Percentiles rank a stretch among this genome's conserved stretches.
Conservation (phyloP, 2,888 invertebrate genomes). For the Escarpia spicata region DNA sequence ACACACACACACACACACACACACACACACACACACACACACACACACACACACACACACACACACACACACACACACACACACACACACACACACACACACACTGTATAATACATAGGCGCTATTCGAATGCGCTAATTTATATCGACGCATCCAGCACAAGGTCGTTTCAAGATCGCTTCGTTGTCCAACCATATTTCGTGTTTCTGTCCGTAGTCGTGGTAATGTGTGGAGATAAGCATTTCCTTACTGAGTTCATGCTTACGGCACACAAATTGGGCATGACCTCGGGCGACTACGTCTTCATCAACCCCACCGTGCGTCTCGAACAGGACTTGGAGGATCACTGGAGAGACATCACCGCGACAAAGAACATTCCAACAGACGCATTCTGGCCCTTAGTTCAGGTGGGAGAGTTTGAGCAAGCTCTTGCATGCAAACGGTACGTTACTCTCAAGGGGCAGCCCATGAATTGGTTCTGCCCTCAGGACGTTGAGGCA, state of each 20-base stretch:
- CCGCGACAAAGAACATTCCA: not conserved
- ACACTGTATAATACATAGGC: too few relatives aligned
- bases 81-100: too few relatives aligned
- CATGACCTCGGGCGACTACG: conserved; percentile 40
- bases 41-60: too few relatives aligned
- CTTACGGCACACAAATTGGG: conserved; percentile 30
- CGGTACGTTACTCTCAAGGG: not conserved
- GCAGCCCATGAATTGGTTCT: not conserved
- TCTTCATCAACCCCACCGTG: conserved; percentile 35
- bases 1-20: too few relatives aligned
- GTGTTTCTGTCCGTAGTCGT: not conserved
- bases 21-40: too few relatives aligned
- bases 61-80: too few relatives aligned
- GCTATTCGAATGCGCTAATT: too few relatives aligned
- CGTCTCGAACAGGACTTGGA: conserved; percentile 29
- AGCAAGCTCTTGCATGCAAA: not conserved
- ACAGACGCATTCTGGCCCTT: not conserved
- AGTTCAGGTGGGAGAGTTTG: not conserved
- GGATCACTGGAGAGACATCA: conserved; percentile 18
- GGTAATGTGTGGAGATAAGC: not conserved
- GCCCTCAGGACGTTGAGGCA: too few relatives aligned
- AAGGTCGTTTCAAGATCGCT: not conserved
- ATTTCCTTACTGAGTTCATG: conserved; percentile 32
- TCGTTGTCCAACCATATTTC: too few relatives aligned
- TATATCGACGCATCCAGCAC: not conserved